Percentiles rank a stretch among this genome's conserved stretches.
phyloP scores from a whole-genome alignment of 2,113 vertebrate genomes.

The Formicarius rufipectus region DNA sequence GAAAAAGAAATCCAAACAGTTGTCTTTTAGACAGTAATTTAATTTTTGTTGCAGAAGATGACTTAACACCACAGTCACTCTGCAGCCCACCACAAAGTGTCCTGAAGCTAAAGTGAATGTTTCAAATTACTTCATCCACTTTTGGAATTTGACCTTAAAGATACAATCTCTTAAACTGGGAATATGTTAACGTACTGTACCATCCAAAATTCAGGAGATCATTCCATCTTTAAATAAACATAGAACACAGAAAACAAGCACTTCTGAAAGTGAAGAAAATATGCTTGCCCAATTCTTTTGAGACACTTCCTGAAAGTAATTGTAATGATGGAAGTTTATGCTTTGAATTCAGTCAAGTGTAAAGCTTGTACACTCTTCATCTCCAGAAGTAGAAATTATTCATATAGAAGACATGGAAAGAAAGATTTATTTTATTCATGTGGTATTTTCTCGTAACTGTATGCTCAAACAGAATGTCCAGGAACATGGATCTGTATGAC shows the following conservation, averaged over 20 bases:
- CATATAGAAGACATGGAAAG: not conserved
- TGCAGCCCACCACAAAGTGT: not conserved
- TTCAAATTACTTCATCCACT: not conserved
- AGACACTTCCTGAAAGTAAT: not conserved
- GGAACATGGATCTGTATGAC: not conserved
- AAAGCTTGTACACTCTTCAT: not conserved
- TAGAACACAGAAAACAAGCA: not conserved
- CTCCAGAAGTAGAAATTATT: not conserved
- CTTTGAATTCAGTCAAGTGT: not conserved
- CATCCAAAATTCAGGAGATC: not conserved
- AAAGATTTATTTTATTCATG: not conserved
- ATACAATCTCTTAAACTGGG: not conserved
- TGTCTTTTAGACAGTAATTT: not conserved
- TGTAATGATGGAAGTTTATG: not conserved
- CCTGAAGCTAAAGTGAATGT: not conserved
- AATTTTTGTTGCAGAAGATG: not conserved
- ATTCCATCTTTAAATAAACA: not conserved
- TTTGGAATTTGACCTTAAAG: not conserved
- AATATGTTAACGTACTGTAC: not conserved
- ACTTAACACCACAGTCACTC: slow-evolving; percentile 6
- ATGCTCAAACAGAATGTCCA: not conserved
- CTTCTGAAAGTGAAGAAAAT: not conserved
- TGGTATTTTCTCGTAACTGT: not conserved
- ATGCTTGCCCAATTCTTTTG: not conserved
- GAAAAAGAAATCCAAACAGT: slow-evolving; percentile 11